Evolutionary conservation across 2,888 invertebrate species (phyloP).

Genomic region (Cantharis rufa): DNA sequence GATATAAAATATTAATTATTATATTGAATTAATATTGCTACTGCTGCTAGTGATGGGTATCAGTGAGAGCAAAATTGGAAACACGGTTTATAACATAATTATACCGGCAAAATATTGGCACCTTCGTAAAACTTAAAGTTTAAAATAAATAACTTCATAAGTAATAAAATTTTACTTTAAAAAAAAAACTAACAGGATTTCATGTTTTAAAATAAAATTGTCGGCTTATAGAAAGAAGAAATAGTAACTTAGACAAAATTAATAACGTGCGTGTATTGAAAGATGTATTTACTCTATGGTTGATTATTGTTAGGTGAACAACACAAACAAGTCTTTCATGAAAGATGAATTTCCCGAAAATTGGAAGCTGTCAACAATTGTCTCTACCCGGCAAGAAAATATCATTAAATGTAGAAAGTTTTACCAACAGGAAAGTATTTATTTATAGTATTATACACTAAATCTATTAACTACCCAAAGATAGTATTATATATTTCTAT

Average conservation of each 20-base stretch:
- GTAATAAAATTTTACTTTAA: too few species aligned
- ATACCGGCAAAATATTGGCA: too few species aligned
- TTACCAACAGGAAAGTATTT: not conserved
- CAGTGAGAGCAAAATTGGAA: too few species aligned
- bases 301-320: not conserved
- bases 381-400: not conserved
- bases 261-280: not conserved
- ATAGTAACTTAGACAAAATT: not conserved
- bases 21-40: too few species aligned
- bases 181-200: too few species aligned
- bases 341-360: not conserved
- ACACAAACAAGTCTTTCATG: not conserved
- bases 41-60: too few species aligned
- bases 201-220: too few species aligned
- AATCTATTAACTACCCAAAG: not conserved
- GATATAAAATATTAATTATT: too few species aligned
- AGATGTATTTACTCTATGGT: not conserved
- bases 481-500: not conserved
- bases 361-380: not conserved
- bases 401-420: not conserved
- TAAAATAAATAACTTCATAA: too few species aligned
- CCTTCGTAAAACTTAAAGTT: too few species aligned
- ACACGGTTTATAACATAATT: too few species aligned
- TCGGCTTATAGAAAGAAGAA: not conserved
- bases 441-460: not conserved